Conservation (phyloP, 2,888 invertebrate species). For the Sepiola atlantica region DNA sequence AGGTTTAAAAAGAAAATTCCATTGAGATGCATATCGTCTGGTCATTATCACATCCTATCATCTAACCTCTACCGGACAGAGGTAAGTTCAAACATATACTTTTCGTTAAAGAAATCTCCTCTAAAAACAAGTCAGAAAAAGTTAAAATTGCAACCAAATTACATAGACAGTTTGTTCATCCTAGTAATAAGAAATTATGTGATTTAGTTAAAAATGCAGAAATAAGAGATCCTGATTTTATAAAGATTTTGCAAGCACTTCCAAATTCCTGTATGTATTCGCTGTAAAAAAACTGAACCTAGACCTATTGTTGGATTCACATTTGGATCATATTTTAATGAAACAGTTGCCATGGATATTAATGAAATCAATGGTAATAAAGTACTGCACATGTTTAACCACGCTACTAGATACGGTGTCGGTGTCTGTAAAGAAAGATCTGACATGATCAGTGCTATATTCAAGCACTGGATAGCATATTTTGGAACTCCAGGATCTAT, state of each 20-base stretch:
- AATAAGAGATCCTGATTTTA: not conserved
- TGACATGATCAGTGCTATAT: no score
- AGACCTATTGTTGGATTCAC: no score
- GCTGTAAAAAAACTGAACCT: no score
- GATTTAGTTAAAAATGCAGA: not conserved
- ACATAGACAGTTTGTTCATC: not conserved
- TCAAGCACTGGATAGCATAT: no score
- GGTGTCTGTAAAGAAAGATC: no score
- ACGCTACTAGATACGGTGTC: no score
- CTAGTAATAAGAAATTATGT: not conserved
- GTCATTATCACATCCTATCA: not conserved
- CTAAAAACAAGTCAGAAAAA: no score
- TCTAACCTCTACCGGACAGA: not conserved
- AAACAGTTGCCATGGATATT: not conserved
- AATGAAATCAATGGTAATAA: not conserved
- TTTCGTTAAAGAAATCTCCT: no score
- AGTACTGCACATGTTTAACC: not conserved
- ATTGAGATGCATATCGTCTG: not conserved
- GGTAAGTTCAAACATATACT: not conserved
- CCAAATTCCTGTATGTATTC: no score
- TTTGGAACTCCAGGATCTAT: no score
- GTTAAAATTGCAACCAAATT: not conserved
- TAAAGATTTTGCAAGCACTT: no score
- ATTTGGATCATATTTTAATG: not conserved
- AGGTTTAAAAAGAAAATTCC: not conserved